Evolutionary conservation across 2,888 invertebrate species (phyloP), one percentile per base, ranked within the genome.

Genomic region (Amphiduros pacificus): DNA sequence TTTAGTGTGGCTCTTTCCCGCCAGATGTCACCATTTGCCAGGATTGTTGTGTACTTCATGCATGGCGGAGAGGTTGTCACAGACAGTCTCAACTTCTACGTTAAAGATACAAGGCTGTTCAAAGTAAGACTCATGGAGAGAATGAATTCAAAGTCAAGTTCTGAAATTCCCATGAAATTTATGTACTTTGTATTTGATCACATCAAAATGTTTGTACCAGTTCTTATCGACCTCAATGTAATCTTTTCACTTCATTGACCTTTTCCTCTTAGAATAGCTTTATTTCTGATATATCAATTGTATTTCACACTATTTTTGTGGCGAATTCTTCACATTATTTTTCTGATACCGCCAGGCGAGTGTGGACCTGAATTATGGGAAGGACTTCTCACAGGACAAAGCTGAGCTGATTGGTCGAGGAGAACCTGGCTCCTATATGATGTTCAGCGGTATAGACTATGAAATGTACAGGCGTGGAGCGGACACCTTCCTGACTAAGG

Each of bases 341-440:
- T 49, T 22, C 22, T 49, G 6, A 14, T 49, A 9, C 11, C 29
- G 66, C 32, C 69, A 86, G 83, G 84, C 85, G 41, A 76, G 74
- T 56, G 73, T 86, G 36, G 74, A 74, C 29, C 74, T 96, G 63
- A 96, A 96, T 83, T 92, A 93, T 81, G 90, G 91, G 65, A 96
- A 96, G 83, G 94, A 94, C 57, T 89, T 95, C 68, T 94, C 93
- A 0, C 93, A 94, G 28, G 92, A 94, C 79, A 90, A 91, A 61
- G 92, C 97, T 1, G 96, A 97, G 83, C 90, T 97, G 59, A 93
- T 94, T 0, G 91, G 96, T 67, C 92, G 90, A 75, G 96, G 95
- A n/a, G 93, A 94, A 80, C 94, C 96, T 0, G 96, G 96, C 14
- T 90, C 95, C 0, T 94, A 93, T 81, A 93, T 97, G 2, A 94